These are phyloP conservation scores for Amphiura filiformis DNA, from an alignment of 35 echinoderm and acorn worm genomes.

Conservation along the genomic window DNA sequence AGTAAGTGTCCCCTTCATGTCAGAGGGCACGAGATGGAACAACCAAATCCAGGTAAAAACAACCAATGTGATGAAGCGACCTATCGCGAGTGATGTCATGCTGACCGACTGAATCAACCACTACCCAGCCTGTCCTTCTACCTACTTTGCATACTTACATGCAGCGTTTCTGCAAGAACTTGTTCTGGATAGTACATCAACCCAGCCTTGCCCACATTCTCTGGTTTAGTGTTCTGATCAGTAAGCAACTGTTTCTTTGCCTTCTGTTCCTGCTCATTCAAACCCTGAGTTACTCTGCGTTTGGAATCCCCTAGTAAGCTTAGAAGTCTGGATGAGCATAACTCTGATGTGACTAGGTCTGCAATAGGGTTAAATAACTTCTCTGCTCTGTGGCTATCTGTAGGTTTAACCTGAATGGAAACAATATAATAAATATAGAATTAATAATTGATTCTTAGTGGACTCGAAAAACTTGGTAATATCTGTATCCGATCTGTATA, in stretches of 20 bases:
- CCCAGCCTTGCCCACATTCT: conserved; percentile 73
- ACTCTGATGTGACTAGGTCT: conserved; percentile 49
- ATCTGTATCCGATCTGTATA: too few relatives aligned
- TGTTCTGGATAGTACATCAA: conserved; percentile 63
- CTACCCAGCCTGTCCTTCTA: background rate
- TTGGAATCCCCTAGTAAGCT: conserved; percentile 39
- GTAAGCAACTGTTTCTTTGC: conserved; percentile 72
- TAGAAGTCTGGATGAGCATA: conserved; percentile 55
- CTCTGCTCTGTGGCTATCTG: conserved; percentile 62
- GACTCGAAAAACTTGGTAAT: too few relatives aligned
- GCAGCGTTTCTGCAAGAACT: conserved; percentile 19
- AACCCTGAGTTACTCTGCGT: conserved; percentile 45
- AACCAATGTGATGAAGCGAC: too few relatives aligned
- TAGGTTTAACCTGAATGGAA: conserved; percentile 37
- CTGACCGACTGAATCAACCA: too few relatives aligned
- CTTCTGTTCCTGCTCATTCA: conserved; percentile 76
- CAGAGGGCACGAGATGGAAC: too few relatives aligned
- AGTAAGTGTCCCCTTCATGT: too few relatives aligned
- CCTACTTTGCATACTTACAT: conserved; percentile 26
- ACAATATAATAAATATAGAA: too few relatives aligned
- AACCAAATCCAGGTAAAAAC: too few relatives aligned
- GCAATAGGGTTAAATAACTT: conserved; percentile 60
- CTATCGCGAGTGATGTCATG: too few relatives aligned
- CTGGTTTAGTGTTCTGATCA: conserved; percentile 41
- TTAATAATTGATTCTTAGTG: too few relatives aligned